A percentile compares a stretch with the other conserved stretches of the same genome.
Evolutionary conservation across 2,113 vertebrate species (phyloP).

Genomic region (Eretmochelys imbricata): DNA sequence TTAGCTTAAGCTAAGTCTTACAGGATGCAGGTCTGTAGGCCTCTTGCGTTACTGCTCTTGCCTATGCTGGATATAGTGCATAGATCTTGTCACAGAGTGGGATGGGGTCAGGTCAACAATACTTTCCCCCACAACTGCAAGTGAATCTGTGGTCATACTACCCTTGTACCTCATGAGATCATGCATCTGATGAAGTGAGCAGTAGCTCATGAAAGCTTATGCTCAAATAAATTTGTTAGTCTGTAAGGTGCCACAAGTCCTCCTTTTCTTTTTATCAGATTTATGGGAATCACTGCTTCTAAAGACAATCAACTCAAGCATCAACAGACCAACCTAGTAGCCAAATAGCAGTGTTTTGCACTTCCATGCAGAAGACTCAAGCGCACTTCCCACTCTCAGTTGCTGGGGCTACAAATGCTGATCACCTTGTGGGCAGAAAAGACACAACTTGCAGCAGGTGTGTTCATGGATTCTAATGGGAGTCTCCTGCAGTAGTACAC

Average conservation of each 20-base stretch:
- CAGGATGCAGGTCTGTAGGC: too few relatives aligned
- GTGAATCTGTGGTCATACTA: background rate
- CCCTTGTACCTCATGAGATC: background rate
- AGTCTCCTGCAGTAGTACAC: background rate
- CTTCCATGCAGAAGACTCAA: background rate
- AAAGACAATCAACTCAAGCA: background rate
- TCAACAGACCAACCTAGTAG: background rate
- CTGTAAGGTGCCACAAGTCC: too few relatives aligned
- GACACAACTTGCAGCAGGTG: background rate
- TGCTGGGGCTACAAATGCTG: background rate
- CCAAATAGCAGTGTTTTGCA: background rate
- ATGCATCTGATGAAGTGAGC: too few relatives aligned
- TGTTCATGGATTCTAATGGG: rapidly evolving
- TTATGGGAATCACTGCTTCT: background rate
- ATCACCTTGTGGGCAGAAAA: background rate
- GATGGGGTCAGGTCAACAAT: too few relatives aligned
- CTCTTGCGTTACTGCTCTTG: too few relatives aligned
- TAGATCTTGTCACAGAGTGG: too few relatives aligned
- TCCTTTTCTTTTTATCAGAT: background rate
- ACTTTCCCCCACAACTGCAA: background rate
- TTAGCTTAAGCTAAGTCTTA: too few relatives aligned
- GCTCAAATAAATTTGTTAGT: too few relatives aligned
- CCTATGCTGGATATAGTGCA: too few relatives aligned
- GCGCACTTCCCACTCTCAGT: background rate
- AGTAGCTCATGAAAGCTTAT: too few relatives aligned